Base-by-base conservation (phyloP, 2,888 invertebrate species). In the Chrysina gloriosa region DNA sequence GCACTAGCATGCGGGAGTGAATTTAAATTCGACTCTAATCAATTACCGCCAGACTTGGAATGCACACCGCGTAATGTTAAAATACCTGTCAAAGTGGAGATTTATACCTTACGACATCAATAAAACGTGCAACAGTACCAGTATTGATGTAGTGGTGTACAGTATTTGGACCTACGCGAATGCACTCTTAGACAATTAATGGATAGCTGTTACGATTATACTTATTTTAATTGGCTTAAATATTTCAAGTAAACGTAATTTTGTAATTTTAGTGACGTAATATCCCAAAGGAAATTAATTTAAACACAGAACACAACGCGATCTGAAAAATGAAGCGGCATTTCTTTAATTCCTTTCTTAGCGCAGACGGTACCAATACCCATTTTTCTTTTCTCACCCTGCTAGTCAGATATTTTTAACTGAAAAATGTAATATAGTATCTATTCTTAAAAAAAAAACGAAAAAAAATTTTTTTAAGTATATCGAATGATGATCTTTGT, bases 1-100 rank as follows among this genome's bases (percentile, higher is more conserved):
- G 31, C 31, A 19, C 31, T 16, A 19, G 19, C 19, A 31, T 25
- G 52, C 31, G 52, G 31, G 52, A 48, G 52, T 52, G 52, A 52
- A 52, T 52, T 52, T 52, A 52, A 52, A 52, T 52, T 52, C 31
- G 34, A 31, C 31, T 31, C 31, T 52, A 52, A 31, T 52, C 52
- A 52, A 52, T 52, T 52, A 52, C 31, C 52, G 11, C 52, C 52
- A 19, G 29, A 52, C 21, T 52, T 31, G 52, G 52, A 16, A 52
- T 52, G 52, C 31, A 19, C 31, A 31, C 31, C 31, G 14, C 19
- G 52, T 52, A 52, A 29, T 9, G 29, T 27, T 52, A 52, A 52
- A 52, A 31, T 31, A 31, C 31, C 31, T 52, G 31, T 34, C 52
- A 52, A 31, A 52, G 3, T 0, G 11, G 48, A 48, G 48, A 48